These are phyloP conservation scores for Agrenia bidenticulata DNA, from an alignment of 2,888 invertebrate species.

Conservation along the genomic window DNA sequence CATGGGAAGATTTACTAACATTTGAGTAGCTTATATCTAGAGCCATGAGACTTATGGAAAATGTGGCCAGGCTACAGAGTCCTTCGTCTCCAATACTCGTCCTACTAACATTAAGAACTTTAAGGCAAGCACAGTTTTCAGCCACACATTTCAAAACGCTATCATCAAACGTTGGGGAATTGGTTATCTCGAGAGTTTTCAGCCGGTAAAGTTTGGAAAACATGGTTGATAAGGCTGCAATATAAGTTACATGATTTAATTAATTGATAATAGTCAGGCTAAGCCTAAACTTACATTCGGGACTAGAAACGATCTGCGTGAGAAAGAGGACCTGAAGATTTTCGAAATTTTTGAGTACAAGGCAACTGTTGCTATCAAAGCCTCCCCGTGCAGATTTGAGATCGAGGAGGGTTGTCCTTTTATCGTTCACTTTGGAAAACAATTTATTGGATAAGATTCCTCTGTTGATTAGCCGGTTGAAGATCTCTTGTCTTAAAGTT, in stretches of 20 bases:
- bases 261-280: not conserved
- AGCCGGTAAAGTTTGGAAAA: slow-evolving; percentile 1
- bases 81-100: slow-evolving; percentile 9
- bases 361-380: not conserved
- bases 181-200: slow-evolving; percentile 9
- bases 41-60: not conserved
- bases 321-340: slow-evolving; percentile 3
- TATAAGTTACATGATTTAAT: not conserved
- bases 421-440: not conserved
- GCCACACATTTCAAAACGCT: slow-evolving; percentile 7
- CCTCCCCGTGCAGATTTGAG: not conserved
- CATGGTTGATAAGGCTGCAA: slow-evolving; percentile 13
- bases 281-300: slow-evolving; percentile 1
- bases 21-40: slow-evolving; percentile 17
- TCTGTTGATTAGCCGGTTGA: slow-evolving; percentile 12
- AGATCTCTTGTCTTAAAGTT: slow-evolving; percentile 12
- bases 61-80: not conserved
- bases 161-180: slow-evolving; percentile 16
- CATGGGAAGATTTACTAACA: too few species aligned
- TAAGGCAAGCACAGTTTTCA: slow-evolving; percentile 4
- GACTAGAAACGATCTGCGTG: not conserved
- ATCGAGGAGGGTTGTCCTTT: not conserved
- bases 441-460: slow-evolving; percentile 12
- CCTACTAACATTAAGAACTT: slow-evolving; percentile 19
- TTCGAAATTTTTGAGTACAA: not conserved